A percentile compares a stretch with the other conserved stretches of the same genome.
Conservation (phyloP, 2,888 invertebrate species). For the Platycheirus rosarum region DNA sequence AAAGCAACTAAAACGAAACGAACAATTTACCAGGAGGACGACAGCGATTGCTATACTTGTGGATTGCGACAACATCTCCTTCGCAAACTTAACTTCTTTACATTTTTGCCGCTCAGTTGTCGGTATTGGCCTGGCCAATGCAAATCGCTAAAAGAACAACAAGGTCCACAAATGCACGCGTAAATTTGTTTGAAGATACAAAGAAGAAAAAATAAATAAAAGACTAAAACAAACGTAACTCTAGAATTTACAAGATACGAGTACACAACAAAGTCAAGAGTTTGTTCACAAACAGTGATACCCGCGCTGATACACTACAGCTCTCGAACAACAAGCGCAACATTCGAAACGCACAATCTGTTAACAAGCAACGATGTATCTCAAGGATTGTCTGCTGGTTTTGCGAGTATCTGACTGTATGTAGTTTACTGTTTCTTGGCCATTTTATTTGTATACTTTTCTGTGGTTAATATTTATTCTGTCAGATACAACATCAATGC, state of each 20-base stretch:
- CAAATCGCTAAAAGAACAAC: constrained; percentile 41
- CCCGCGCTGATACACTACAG: constrained; percentile 7
- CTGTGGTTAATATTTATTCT: constrained; percentile 25
- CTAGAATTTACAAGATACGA: constrained; percentile 22
- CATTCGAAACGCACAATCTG: constrained; percentile 57
- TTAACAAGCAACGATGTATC: constrained; percentile 60
- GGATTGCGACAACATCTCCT: constrained; percentile 59
- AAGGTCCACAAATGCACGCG: constrained; percentile 57
- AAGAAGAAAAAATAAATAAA: constrained; percentile 5
- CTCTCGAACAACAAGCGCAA: constrained; percentile 2
- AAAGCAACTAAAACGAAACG: background rate
- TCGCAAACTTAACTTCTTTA: constrained; percentile 33
- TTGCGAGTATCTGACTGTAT: constrained; percentile 37
- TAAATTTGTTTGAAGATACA: constrained; percentile 46
- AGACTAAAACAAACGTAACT: constrained; percentile 18
- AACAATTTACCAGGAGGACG: background rate
- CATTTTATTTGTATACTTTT: constrained; percentile 51
- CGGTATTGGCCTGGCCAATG: constrained; percentile 38
- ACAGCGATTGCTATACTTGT: constrained; percentile 32
- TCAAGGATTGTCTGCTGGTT: constrained; percentile 22
- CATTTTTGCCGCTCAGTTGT: constrained; percentile 44
- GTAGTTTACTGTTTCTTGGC: constrained; percentile 60
- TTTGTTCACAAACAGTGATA: constrained; percentile 40
- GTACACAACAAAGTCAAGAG: constrained; percentile 30
- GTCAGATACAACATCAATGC: constrained; percentile 54